phyloP scores from a whole-genome alignment of 2,797 vertebrate genomes.

The Discoglossus pictus region DNA sequence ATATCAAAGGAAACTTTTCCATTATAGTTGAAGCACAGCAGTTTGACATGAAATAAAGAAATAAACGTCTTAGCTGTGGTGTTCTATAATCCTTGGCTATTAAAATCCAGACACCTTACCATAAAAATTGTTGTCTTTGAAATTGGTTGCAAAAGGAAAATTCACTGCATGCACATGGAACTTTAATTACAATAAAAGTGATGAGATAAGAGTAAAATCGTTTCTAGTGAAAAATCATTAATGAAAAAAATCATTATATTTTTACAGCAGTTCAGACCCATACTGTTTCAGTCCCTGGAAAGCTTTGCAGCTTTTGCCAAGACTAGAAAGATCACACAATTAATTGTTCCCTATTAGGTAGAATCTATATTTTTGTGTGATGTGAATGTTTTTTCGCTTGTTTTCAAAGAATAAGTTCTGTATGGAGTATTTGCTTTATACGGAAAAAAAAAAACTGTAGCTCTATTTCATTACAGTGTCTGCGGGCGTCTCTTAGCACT shows the following conservation, averaged over 20 bases:
- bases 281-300: constrained; percentile 51
- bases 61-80: background rate
- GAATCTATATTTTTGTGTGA: constrained; percentile 24
- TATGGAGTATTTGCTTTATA: constrained; percentile 10
- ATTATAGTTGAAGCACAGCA: too few species aligned
- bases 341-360: constrained; percentile 52
- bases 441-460: constrained; percentile 6
- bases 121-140: constrained; percentile 41
- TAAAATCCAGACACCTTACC: constrained; percentile 27
- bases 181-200: constrained; percentile 47
- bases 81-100: constrained; percentile 6
- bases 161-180: constrained; percentile 18
- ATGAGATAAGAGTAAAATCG: constrained; percentile 53
- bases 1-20: too few species aligned
- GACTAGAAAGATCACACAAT: constrained; percentile 48
- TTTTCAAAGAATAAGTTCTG: constrained; percentile 37
- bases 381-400: constrained; percentile 39
- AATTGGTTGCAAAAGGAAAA: constrained; percentile 56
- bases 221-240: constrained; percentile 56
- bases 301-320: constrained; percentile 50
- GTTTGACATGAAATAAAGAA: background rate
- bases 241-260: constrained; percentile 54
- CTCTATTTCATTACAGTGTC: constrained; percentile 20
- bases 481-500: constrained; percentile 16
- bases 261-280: constrained; percentile 51